Conservation (phyloP, 2,888 invertebrate genomes). For the Agonopterix arenella region DNA sequence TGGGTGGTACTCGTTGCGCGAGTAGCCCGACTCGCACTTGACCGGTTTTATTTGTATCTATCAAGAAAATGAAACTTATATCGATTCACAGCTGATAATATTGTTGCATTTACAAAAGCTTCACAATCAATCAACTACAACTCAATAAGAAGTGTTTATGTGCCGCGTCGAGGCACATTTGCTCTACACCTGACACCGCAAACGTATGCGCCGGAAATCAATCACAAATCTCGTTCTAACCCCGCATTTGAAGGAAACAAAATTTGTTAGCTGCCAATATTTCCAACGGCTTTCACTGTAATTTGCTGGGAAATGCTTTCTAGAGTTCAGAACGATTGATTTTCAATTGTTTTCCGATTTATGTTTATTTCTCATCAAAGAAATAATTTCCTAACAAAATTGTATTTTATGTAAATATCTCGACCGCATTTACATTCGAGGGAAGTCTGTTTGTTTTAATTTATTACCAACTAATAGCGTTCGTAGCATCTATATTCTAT, state of each 20-base stretch:
- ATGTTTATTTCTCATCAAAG: no score
- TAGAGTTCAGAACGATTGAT: neutral
- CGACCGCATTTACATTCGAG: no score
- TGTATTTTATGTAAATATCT: no score
- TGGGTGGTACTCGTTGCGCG: no score
- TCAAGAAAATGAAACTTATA: no score
- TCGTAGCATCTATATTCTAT: no score
- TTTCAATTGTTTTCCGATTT: neutral
- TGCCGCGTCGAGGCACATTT: slow-evolving; percentile 17
- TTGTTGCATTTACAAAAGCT: neutral
- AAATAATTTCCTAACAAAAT: no score
- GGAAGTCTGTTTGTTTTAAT: no score
- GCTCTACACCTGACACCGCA: slow-evolving; percentile 25
- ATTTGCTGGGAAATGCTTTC: slow-evolving; percentile 17
- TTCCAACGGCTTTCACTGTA: slow-evolving; percentile 18
- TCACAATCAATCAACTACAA: slow-evolving; percentile 21
- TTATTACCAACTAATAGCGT: no score
- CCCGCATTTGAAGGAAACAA: slow-evolving; percentile 42
- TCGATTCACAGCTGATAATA: no score
- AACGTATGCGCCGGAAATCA: slow-evolving; percentile 50
- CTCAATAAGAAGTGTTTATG: slow-evolving; percentile 29
- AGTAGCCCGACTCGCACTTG: no score
- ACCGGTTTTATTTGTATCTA: no score
- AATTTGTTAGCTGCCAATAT: slow-evolving; percentile 43
- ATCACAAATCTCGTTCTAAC: slow-evolving; percentile 50